Conservation (phyloP, 2,797 vertebrate species). For the Helicolenus hilgendorfi region DNA sequence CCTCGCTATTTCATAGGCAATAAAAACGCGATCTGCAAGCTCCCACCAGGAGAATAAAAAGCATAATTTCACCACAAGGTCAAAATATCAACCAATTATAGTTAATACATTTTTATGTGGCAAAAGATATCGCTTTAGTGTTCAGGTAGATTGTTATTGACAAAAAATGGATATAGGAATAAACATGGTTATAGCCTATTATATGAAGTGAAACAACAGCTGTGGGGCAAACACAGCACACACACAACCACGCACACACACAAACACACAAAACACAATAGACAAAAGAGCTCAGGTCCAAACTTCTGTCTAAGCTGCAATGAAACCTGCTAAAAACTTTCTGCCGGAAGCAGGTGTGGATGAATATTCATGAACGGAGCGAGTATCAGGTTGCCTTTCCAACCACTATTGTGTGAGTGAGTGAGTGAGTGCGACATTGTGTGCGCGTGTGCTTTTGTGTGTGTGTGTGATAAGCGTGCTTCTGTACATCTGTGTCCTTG, state of each 20-base stretch:
- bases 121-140: constrained; percentile 40
- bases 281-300: constrained; percentile 62
- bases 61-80: constrained; percentile 52
- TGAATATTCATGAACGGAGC: constrained; percentile 89
- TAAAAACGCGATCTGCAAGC: constrained; percentile 42
- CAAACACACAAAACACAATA: background rate
- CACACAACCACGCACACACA: constrained; percentile 12
- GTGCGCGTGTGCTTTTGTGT: constrained; percentile 25
- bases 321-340: constrained; percentile 78
- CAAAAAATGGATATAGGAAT: constrained; percentile 11
- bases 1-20: constrained; percentile 42
- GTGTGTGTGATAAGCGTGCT: constrained; percentile 3
- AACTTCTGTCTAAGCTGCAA: constrained; percentile 76
- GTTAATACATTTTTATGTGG: constrained; percentile 45
- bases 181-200: constrained; percentile 25
- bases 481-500: constrained; percentile 46
- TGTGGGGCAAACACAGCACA: background rate
- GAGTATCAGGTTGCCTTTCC: constrained; percentile 71
- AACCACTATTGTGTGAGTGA: constrained; percentile 72
- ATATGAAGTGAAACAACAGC: constrained; percentile 29
- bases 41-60: constrained; percentile 42
- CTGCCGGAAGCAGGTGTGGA: constrained; percentile 85
- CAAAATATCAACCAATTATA: constrained; percentile 66
- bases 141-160: constrained; percentile 16
- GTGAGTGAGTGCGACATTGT: constrained; percentile 19